Evolutionary conservation across 2,113 vertebrate genomes (phyloP).

Genomic region (Ceratotherium simum): DNA sequence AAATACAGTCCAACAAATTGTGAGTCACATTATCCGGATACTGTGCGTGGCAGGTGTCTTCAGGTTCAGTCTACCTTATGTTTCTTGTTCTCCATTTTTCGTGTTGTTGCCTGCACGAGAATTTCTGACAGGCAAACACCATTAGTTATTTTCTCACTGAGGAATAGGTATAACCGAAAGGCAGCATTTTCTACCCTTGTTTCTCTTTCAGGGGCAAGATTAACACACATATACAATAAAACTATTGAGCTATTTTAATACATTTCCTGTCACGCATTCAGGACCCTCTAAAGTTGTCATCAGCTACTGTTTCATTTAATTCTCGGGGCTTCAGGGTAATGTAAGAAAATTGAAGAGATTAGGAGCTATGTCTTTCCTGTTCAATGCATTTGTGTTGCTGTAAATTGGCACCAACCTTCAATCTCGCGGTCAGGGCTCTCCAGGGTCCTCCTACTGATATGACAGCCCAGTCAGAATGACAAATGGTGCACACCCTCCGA

Average conservation of each 20-base stretch:
- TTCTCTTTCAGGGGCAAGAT: slow-evolving; percentile 79
- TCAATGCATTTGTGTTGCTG: slow-evolving; percentile 87
- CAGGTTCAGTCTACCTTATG: neutral
- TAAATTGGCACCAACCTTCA: slow-evolving; percentile 88
- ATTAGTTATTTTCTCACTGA: slow-evolving; percentile 1
- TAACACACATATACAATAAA: slow-evolving; percentile 83
- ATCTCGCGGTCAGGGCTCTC: slow-evolving; percentile 86
- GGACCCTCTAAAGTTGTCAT: slow-evolving; percentile 85
- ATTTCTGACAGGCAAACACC: slow-evolving; percentile 54
- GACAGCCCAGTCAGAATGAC: slow-evolving; percentile 87
- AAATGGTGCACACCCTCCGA: slow-evolving; percentile 81
- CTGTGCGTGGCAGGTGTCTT: neutral
- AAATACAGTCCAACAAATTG: neutral
- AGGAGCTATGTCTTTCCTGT: slow-evolving; percentile 85
- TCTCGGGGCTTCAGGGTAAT: slow-evolving; percentile 88
- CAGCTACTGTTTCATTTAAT: slow-evolving; percentile 88
- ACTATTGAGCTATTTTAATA: slow-evolving; percentile 87
- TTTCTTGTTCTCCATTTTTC: neutral
- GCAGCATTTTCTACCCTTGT: slow-evolving; percentile 69
- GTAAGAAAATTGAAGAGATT: slow-evolving; percentile 89
- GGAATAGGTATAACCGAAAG: slow-evolving; percentile 62
- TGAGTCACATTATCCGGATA: neutral
- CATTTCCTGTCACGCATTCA: slow-evolving; percentile 84
- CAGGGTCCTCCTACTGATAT: slow-evolving; percentile 85
- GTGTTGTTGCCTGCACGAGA: neutral